These are phyloP conservation scores for Ptyas mucosa DNA, from an alignment of 2,113 vertebrate genomes.

Conservation along the genomic window DNA sequence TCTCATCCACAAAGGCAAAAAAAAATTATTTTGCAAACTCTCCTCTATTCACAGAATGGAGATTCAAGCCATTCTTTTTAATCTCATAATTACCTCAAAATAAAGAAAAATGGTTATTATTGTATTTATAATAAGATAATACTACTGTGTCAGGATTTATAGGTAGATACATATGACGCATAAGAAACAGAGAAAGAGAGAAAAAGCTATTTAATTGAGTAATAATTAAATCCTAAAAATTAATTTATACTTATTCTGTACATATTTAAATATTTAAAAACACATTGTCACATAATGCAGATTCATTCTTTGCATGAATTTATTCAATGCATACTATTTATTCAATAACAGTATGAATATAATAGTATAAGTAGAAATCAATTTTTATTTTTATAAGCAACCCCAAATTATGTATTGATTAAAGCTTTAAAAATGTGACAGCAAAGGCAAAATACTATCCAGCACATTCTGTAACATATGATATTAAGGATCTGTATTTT, in stretches of 20 bases:
- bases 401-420: background rate
- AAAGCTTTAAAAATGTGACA: background rate
- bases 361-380: background rate
- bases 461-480: background rate
- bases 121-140: background rate
- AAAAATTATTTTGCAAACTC: background rate
- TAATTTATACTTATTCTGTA: background rate
- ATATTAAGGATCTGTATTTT: background rate
- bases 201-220: background rate
- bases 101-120: background rate
- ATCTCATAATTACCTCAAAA: background rate
- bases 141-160: background rate
- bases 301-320: background rate
- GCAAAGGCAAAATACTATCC: background rate
- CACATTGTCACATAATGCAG: background rate
- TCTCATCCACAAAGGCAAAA: background rate
- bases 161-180: background rate
- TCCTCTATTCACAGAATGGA: background rate
- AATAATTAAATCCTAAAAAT: background rate
- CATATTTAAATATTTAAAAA: background rate
- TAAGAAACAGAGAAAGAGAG: background rate
- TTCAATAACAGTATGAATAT: too few relatives aligned
- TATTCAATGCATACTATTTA: background rate
- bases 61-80: background rate
- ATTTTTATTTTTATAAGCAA: background rate